Evolutionary conservation across 2,113 vertebrate genomes (phyloP).

Genomic region (Phodopus roborovskii): DNA sequence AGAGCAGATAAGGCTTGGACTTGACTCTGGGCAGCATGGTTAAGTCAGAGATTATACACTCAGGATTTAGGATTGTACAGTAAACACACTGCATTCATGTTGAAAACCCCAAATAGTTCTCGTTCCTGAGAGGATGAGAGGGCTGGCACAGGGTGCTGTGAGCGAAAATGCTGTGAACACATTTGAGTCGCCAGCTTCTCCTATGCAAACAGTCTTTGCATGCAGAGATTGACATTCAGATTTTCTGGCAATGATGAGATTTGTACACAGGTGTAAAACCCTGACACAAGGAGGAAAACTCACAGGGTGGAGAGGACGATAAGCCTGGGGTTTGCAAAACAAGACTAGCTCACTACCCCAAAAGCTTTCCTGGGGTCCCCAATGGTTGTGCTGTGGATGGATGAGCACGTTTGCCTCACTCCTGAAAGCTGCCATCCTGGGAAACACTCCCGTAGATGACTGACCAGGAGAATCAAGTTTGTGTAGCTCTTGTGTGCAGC

Average conservation of each 20-base stretch:
- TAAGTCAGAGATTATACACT: conserved; percentile 57
- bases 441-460: not conserved
- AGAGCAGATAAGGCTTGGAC: conserved; percentile 36
- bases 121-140: not conserved
- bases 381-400: not conserved
- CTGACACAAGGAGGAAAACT: not conserved
- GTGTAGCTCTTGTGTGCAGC: not conserved
- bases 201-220: not conserved
- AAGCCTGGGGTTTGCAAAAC: not conserved
- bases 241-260: not conserved
- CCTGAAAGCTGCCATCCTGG: not conserved
- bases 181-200: not conserved
- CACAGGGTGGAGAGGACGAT: not conserved
- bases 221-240: not conserved
- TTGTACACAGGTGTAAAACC: not conserved
- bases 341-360: not conserved
- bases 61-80: not conserved
- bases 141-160: not conserved
- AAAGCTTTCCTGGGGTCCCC: not conserved
- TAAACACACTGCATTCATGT: not conserved
- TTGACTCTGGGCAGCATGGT: conserved; percentile 24
- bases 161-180: not conserved
- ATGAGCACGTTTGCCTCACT: not conserved
- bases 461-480: not conserved
- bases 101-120: not conserved